Evolutionary conservation across 2,113 vertebrate genomes (phyloP), one percentile per base, ranked within the genome.

Genomic region (Ochotona curzoniae): DNA sequence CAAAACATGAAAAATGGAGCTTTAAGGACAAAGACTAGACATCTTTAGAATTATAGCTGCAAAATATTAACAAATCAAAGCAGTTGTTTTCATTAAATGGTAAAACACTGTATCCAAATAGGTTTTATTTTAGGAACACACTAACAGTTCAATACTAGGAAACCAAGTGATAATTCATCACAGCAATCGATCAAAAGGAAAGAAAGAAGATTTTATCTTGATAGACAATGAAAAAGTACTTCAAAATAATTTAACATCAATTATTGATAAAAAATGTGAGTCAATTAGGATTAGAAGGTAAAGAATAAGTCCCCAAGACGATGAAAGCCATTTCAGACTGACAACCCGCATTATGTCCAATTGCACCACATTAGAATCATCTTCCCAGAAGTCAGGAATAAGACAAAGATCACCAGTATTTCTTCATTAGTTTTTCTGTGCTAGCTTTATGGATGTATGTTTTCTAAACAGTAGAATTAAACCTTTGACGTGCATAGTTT

Each of bases 231-330:
- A 76, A 71, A 84, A 92, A n/a, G 20, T 83, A 76, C 82, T 85
- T 83, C 76, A 92, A 89, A 94, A 85, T 86, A 86, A 89, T 71
- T 84, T 47, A 71, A 28, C n/a, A 67, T 93, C n/a, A 94, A 91
- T 82, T 81, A 93, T 63, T 93, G 35, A 81, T 76, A 8, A 76
- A 87, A 86, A 71, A 32, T 12, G 35, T 71, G 76, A 51, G 49
- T 93, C 47, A 88, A 5, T 92, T 70, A 85, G 14, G 18, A 66
- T 90, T 54, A 73, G 32, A 4, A 84, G 79, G 67, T 71, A 90
- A 51, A 81, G 54, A 92, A 75, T 44, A 85, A 85, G 78, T 74
- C 35, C 13, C 11, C 20, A 26, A 12, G 17, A 75, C 81, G 47
- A 78, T 63, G 38, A 91, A 88, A 20, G 5, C 1, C 80, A 25